These are phyloP conservation scores for Lepidothrix coronata DNA, from an alignment of 2,113 vertebrate species.

Conservation along the genomic window DNA sequence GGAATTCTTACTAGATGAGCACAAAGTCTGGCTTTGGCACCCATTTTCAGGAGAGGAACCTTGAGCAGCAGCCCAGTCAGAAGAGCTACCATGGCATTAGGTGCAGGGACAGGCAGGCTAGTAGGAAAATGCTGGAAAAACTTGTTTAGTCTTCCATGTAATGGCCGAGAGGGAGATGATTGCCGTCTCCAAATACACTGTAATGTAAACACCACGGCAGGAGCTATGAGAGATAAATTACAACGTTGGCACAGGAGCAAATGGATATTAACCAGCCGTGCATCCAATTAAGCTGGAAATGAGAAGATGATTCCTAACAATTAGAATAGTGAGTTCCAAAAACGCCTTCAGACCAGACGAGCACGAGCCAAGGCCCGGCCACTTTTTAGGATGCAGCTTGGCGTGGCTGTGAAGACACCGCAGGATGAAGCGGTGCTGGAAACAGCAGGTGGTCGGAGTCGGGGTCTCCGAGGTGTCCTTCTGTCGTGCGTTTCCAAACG, in stretches of 20 bases:
- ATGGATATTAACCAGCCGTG: background rate
- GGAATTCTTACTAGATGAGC: background rate
- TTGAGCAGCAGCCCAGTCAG: background rate
- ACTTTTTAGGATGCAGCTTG: background rate
- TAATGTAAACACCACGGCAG: background rate
- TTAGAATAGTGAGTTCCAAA: background rate
- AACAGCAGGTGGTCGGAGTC: accelerated
- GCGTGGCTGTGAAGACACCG: background rate
- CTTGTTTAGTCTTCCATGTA: background rate
- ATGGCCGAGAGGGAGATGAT: background rate
- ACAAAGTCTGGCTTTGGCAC: background rate
- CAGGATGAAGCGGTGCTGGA: background rate
- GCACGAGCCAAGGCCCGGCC: accelerated
- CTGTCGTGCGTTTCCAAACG: background rate
- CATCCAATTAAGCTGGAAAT: constrained; percentile 7
- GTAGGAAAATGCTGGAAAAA: background rate
- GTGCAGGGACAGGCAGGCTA: background rate
- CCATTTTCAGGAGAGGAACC: background rate
- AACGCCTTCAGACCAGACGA: background rate
- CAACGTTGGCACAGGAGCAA: background rate
- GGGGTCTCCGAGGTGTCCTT: background rate
- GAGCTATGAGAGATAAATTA: background rate
- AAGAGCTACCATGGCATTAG: background rate
- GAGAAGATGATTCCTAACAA: background rate
- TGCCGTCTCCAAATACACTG: background rate